Base-by-base conservation (phyloP, 1,140 invertebrate genomes). In the Macrosteles quadrilineatus region DNA sequence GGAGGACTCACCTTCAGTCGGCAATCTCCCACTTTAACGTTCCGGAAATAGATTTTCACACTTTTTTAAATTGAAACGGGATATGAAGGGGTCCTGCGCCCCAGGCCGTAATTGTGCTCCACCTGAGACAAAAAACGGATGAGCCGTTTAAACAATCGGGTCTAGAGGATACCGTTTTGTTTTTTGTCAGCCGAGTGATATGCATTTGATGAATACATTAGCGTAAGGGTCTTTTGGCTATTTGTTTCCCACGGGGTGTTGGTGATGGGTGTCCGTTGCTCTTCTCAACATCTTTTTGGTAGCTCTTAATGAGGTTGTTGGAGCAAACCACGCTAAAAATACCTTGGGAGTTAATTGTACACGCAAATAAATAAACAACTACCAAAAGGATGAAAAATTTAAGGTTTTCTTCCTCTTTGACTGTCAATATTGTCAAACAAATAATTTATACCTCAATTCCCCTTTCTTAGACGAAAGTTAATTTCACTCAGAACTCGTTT, bases 121-220 rank as follows among this genome's bases (percentile, higher is more conserved):
- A 59, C 55, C 55, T 59, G 55, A 59, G 23, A 30, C 55, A 59
- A 59, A 59, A 59, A 59, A 59, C 55, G 55, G 55, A 59, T 59
- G 55, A 59, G 47, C 9, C 55, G 55, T 59, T 59, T 59, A 59
- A 59, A 59, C 55, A 59, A 59, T 59, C 25, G 55, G 25, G 47
- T 23, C 27, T 6, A 30, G 27, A 59, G 55, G 55, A 59, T 59
- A 59, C 55, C 55, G 55, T 59, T 59, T 59, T 59, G 55, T 59
- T 59, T 59, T 59, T 59, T 59, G 27, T 25, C 25, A 4, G 21
- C 6, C 14, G 55, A 23, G 23, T 29, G 55, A 59, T 59, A 59
- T 59, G 55, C 55, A 59, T 59, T 59, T 59, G 55, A 59, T 59
- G 55, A 59, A 59, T 59, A 59, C 55, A 59, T 59, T 59, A 50